Evolutionary conservation across 2,888 invertebrate species (phyloP).

Genomic region (Pollenia labialis): DNA sequence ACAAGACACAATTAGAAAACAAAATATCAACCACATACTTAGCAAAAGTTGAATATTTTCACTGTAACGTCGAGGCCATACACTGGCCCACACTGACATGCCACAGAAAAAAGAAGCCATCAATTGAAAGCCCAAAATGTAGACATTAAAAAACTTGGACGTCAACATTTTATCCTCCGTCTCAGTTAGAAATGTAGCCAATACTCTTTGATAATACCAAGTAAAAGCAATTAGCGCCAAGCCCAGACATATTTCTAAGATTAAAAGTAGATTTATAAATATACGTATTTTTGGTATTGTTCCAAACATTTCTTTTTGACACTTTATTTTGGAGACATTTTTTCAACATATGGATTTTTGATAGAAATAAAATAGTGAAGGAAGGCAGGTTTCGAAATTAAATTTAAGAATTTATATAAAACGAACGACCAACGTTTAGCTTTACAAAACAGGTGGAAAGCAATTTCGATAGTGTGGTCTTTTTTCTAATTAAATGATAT

Average conservation of each 20-base stretch:
- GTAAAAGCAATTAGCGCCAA: constrained; percentile 77
- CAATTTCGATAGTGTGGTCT: no score
- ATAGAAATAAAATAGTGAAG: constrained; percentile 14
- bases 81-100: constrained; percentile 77
- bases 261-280: constrained; percentile 77
- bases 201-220: constrained; percentile 76
- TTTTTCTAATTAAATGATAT: no score
- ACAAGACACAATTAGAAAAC: constrained; percentile 77
- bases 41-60: constrained; percentile 77
- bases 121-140: constrained; percentile 78
- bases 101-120: constrained; percentile 77
- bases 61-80: constrained; percentile 78
- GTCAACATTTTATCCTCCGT: constrained; percentile 75
- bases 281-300: constrained; percentile 79
- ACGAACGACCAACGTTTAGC: no score
- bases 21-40: constrained; percentile 79
- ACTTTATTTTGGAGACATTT: constrained; percentile 45
- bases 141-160: constrained; percentile 78
- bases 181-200: constrained; percentile 77
- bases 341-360: neutral
- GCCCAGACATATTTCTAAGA: constrained; percentile 78
- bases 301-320: constrained; percentile 79
- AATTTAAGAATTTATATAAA: no score
- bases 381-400: neutral
- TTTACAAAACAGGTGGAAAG: no score